These are phyloP conservation scores for Cariama cristata DNA, from an alignment of 2,113 vertebrate species.

Conservation along the genomic window DNA sequence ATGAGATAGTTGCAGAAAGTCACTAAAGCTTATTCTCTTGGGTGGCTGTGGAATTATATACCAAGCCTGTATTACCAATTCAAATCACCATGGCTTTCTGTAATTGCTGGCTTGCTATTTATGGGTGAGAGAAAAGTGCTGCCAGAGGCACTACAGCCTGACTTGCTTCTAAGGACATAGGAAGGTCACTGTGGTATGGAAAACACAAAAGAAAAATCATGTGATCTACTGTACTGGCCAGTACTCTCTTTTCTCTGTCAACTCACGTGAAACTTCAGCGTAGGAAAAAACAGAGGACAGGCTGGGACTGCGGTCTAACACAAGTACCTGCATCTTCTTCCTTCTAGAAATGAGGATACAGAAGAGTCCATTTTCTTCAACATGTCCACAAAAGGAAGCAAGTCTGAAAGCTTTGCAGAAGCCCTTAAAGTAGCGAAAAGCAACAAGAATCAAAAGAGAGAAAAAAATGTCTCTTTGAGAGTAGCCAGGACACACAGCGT, in stretches of 20 bases:
- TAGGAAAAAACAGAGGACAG: background rate
- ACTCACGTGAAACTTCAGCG: background rate
- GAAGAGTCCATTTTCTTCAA: accelerated
- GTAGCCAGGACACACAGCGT: accelerated
- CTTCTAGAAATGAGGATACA: background rate
- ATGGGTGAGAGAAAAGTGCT: background rate
- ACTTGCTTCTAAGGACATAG: background rate
- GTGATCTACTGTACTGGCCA: background rate
- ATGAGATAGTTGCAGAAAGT: background rate
- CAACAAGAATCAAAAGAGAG: background rate
- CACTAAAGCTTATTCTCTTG: background rate
- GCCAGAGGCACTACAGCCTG: background rate
- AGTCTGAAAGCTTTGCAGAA: background rate
- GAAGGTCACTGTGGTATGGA: background rate
- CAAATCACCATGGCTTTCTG: background rate
- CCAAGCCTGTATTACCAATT: background rate
- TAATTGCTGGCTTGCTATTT: background rate
- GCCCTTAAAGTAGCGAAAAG: background rate
- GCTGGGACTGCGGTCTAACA: background rate
- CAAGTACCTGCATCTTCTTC: background rate
- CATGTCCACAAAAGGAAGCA: background rate
- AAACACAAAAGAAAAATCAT: background rate
- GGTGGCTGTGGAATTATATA: background rate
- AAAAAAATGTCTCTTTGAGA: accelerated
- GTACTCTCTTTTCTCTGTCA: background rate